Conservation (phyloP, 2,888 invertebrate genomes). For the Resseliella maxima region DNA sequence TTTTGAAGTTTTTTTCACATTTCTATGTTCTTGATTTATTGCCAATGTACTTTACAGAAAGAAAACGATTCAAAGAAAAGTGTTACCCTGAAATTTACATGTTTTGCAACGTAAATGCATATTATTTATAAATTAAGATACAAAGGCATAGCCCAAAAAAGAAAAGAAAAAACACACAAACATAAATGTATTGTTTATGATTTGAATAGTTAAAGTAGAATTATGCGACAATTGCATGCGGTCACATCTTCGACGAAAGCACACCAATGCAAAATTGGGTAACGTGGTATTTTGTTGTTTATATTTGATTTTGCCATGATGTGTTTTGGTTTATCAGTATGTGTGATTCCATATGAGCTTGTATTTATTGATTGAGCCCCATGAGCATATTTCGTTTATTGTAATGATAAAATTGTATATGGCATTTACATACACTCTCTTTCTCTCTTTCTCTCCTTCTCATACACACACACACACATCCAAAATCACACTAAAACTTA, state of each 20-base stretch:
- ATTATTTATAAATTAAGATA: not conserved
- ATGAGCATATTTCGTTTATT: no score
- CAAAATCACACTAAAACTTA: no score
- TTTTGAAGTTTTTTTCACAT: no score
- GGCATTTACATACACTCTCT: no score
- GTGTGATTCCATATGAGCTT: not conserved
- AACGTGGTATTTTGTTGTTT: not conserved
- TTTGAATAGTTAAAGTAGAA: no score
- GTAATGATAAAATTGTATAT: no score
- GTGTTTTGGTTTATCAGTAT: not conserved
- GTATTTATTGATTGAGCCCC: no score
- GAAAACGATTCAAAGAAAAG: no score
- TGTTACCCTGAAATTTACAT: not conserved
- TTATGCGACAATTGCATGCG: conserved; percentile 24
- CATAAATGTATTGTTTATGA: no score
- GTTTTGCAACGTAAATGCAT: conserved; percentile 2
- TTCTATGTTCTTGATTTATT: no score
- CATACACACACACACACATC: no score
- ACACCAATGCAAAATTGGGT: conserved; percentile 23
- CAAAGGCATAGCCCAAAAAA: not conserved
- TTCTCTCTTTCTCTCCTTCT: no score
- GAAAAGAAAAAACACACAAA: not conserved
- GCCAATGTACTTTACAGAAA: not conserved
- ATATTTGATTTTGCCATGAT: not conserved
- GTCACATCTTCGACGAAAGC: not conserved